Evolutionary conservation across 2,888 invertebrate species (phyloP).

Genomic region (Halocaridina rubra): DNA sequence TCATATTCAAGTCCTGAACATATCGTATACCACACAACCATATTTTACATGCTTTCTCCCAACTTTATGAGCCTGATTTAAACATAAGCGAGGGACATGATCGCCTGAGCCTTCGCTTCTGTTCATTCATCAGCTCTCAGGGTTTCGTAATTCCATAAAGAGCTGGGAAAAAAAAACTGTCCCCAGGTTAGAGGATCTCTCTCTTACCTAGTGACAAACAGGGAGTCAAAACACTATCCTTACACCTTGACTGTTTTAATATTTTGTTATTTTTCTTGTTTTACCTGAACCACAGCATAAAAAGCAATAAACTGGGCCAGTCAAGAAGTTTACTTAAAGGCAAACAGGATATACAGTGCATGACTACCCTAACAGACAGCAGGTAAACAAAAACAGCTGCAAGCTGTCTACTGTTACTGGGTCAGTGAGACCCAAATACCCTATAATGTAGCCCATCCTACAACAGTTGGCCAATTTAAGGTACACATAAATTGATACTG

Average conservation of each 20-base stretch:
- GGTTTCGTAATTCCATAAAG: constrained; percentile 14
- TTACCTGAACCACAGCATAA: not conserved
- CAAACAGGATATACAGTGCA: constrained; percentile 22
- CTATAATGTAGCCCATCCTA: constrained; percentile 3
- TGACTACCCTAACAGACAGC: constrained; percentile 40
- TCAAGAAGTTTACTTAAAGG: not conserved
- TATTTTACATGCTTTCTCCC: constrained; percentile 20
- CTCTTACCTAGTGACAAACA: not conserved
- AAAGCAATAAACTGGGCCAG: not conserved
- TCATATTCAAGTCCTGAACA: constrained; percentile 21
- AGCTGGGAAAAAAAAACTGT: constrained; percentile 25
- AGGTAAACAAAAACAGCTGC: not conserved
- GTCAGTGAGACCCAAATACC: constrained; percentile 11
- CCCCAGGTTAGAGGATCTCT: constrained; percentile 11
- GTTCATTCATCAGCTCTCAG: constrained; percentile 23
- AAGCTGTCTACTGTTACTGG: constrained; percentile 8
- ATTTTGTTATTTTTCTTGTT: not conserved
- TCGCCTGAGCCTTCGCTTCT: constrained; percentile 50
- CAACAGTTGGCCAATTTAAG: not conserved
- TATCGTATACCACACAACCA: constrained; percentile 33
- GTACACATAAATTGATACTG: too few species aligned
- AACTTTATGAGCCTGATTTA: constrained; percentile 28
- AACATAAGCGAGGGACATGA: constrained; percentile 54
- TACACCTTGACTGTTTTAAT: constrained; percentile 3
- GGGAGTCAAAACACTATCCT: constrained; percentile 14